A percentile compares a stretch with the other conserved stretches of the same genome.
Conservation (phyloP, 1,140 invertebrate genomes). For the Philotrypesis tridentata region DNA sequence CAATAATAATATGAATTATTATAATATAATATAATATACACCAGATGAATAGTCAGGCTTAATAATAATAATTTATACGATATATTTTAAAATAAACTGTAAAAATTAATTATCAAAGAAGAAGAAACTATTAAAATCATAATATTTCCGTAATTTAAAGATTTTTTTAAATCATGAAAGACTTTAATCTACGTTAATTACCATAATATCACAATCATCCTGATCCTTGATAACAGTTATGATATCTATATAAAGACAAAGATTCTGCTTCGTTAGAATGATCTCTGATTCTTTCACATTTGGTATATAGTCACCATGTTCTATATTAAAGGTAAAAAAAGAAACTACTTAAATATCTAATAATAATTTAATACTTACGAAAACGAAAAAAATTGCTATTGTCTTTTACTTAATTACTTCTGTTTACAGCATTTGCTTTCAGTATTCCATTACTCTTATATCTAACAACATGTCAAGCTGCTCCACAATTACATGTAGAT, state of each 20-base stretch:
- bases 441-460: background rate
- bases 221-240: background rate
- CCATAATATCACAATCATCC: background rate
- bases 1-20: too few species aligned
- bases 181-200: background rate
- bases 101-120: too few species aligned
- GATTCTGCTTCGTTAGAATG: background rate
- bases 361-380: background rate
- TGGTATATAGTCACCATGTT: background rate
- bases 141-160: background rate
- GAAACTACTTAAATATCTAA: background rate
- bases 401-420: background rate
- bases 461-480: background rate
- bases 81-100: too few species aligned
- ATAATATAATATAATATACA: too few species aligned
- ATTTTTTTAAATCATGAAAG: too few species aligned
- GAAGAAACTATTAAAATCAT: too few species aligned
- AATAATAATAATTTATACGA: too few species aligned
- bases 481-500: too few species aligned
- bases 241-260: background rate
- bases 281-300: background rate
- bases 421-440: background rate
- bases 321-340: background rate
- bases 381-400: too few species aligned
- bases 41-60: too few species aligned